These are phyloP conservation scores for Mastomys natalensis DNA, from an alignment of 2,113 vertebrate genomes.

Conservation along the genomic window DNA sequence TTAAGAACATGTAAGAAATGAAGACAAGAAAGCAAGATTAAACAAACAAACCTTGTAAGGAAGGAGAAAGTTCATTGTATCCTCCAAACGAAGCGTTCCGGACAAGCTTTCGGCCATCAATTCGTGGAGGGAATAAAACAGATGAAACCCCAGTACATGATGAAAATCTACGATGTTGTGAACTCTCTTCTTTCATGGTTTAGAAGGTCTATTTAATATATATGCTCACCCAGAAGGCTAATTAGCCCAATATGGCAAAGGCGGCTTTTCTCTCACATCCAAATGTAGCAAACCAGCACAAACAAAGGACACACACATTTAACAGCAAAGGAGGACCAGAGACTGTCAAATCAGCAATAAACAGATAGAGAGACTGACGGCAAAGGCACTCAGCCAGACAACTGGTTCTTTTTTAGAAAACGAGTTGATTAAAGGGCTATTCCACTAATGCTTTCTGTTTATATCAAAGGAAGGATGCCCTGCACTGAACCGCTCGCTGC, in stretches of 20 bases:
- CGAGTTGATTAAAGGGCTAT: conserved; percentile 62
- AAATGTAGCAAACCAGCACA: conserved; percentile 85
- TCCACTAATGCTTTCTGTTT: conserved; percentile 45
- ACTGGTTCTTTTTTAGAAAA: conserved; percentile 46
- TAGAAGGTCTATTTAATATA: conserved; percentile 84
- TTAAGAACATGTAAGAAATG: conserved; percentile 71
- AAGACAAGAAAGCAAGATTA: conserved; percentile 72
- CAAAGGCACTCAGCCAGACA: conserved; percentile 67
- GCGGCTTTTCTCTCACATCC: conserved; percentile 86
- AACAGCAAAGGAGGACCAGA: conserved; percentile 81
- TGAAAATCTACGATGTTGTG: conserved; percentile 94
- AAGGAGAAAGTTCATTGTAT: conserved; percentile 95
- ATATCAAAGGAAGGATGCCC: conserved; percentile 48
- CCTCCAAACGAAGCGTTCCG: conserved; percentile 99
- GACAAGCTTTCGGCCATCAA: conserved; percentile 95
- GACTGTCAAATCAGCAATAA: conserved; percentile 85
- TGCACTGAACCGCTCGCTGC: conserved; percentile 37
- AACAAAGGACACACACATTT: conserved; percentile 86
- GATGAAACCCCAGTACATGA: conserved; percentile 92
- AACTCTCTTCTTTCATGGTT: conserved; percentile 95
- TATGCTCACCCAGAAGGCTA: conserved; percentile 85
- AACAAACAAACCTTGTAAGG: conserved; percentile 94
- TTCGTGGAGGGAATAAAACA: conserved; percentile 89
- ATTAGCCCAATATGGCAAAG: conserved; percentile 86
- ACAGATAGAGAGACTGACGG: conserved; percentile 75